Evolutionary conservation across 2,797 vertebrate genomes (phyloP).

Genomic region (Microhierax caerulescens): DNA sequence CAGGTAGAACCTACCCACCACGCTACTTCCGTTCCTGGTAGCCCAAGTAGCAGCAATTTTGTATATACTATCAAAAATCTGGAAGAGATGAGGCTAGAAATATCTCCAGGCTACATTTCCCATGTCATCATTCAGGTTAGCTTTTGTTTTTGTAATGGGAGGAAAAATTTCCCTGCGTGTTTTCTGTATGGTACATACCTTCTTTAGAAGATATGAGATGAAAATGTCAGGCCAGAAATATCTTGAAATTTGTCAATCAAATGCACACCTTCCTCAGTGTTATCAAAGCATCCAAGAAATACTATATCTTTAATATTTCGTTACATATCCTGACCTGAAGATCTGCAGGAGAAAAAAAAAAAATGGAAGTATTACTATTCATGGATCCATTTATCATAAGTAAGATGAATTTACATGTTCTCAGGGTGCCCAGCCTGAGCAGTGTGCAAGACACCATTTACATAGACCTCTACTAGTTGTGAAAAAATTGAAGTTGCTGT

Average conservation of each 20-base stretch:
- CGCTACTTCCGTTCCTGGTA: not conserved
- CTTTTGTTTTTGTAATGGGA: not conserved
- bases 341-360: not conserved
- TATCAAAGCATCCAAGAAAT: not conserved
- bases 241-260: not conserved
- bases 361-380: not conserved
- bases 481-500: conserved; percentile 1
- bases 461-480: not conserved
- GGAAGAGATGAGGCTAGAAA: not conserved
- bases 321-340: not conserved
- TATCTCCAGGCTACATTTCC: not conserved
- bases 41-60: not conserved
- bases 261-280: not conserved
- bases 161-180: not conserved
- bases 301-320: not conserved
- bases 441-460: not conserved
- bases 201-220: not conserved
- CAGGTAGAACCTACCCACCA: not conserved
- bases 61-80: not conserved
- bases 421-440: not conserved
- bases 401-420: conserved; percentile 9
- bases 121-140: not conserved
- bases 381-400: not conserved
- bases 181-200: not conserved
- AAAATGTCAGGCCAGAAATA: not conserved